phyloP scores from a whole-genome alignment of 2,113 vertebrate genomes.

The Tachysurus fulvidraco region DNA sequence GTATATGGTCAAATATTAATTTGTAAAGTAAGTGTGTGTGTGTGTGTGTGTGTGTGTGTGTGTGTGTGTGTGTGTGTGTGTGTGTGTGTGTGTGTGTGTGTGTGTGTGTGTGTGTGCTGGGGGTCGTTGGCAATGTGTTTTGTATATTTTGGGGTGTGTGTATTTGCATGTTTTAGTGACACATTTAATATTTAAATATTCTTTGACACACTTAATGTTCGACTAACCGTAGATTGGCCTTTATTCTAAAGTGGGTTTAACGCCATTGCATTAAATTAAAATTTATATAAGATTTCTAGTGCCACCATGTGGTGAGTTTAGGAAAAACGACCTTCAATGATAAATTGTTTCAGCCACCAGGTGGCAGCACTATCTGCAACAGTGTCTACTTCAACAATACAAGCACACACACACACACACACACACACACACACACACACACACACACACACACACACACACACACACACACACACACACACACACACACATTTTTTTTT shows the following conservation, averaged over 20 bases:
- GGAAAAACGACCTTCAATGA: background rate
- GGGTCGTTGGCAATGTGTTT: no score
- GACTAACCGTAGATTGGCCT: background rate
- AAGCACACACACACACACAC: no score
- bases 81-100: no score
- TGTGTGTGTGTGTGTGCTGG: no score
- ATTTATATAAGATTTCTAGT: background rate
- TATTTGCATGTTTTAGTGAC: background rate
- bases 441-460: no score
- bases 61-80: no score
- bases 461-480: background rate
- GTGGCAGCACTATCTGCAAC: background rate
- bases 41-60: no score
- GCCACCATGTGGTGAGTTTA: slow-evolving; percentile 13
- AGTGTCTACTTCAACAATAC: no score
- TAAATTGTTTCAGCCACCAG: background rate
- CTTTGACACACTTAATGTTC: background rate
- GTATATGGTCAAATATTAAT: background rate
- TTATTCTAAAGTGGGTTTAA: background rate
- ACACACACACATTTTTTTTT: background rate
- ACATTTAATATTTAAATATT: no score
- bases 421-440: no score
- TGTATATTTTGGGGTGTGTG: background rate
- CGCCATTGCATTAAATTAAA: background rate
- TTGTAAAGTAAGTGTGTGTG: no score